Percentiles rank a stretch among this genome's conserved stretches.
Conservation (phyloP, 2,797 vertebrate genomes). For the Erithacus rubecula region DNA sequence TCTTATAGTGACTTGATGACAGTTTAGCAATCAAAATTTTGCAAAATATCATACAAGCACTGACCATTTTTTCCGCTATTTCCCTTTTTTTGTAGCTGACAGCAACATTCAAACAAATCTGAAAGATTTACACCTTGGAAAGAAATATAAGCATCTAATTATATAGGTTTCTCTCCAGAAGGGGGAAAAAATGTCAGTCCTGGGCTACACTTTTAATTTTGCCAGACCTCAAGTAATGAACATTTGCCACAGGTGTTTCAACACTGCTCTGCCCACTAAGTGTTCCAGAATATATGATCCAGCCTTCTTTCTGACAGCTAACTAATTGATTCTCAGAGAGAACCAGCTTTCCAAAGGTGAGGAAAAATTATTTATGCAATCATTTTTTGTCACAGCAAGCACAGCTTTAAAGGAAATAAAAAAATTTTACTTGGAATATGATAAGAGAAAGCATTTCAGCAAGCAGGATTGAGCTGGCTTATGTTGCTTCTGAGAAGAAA, state of each 20-base stretch:
- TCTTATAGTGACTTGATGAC: not conserved
- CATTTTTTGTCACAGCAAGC: slow-evolving; percentile 34
- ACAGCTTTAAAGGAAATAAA: slow-evolving; percentile 31
- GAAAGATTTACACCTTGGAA: not conserved
- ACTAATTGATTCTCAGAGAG: slow-evolving; percentile 49
- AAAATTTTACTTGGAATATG: slow-evolving; percentile 1
- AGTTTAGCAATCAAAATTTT: not conserved
- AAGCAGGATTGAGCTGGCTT: not conserved
- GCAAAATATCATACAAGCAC: not conserved
- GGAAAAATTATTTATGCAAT: slow-evolving; percentile 37
- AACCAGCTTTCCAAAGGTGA: slow-evolving; percentile 45
- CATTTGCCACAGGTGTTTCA: not conserved
- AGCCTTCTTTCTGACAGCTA: slow-evolving; percentile 16
- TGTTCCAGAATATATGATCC: not conserved
- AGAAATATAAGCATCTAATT: slow-evolving; percentile 24
- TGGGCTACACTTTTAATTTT: not conserved
- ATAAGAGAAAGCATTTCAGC: not conserved
- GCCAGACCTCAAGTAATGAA: slow-evolving; percentile 11
- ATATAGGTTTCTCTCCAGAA: not conserved
- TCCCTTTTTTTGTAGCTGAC: not conserved
- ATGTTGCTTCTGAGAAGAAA: not conserved
- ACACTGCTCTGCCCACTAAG: not conserved
- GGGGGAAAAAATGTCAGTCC: not conserved
- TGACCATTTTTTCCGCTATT: not conserved
- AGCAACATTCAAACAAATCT: not conserved